phyloP scores from a whole-genome alignment of 1,140 invertebrate species.

The Drosophila watanabei region DNA sequence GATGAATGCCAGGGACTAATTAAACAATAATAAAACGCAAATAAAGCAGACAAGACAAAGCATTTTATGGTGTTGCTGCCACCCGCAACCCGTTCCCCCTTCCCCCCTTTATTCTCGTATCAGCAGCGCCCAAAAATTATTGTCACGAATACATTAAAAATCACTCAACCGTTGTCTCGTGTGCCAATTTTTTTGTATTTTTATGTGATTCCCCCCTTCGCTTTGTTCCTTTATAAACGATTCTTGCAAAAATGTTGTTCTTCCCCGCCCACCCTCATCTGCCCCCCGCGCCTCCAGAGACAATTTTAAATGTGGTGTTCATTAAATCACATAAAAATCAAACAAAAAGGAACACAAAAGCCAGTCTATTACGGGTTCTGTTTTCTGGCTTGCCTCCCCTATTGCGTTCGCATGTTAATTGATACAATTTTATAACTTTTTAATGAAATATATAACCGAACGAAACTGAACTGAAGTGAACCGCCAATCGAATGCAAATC shows the following conservation, averaged over 20 bases:
- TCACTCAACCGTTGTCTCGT: slow-evolving; percentile 79
- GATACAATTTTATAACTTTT: slow-evolving; percentile 56
- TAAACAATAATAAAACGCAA: slow-evolving; percentile 82
- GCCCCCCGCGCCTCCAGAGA: neutral
- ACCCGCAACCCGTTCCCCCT: neutral
- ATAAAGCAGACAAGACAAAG: slow-evolving; percentile 68
- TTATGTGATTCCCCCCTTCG: neutral
- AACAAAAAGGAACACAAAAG: slow-evolving; percentile 45
- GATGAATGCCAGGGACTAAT: slow-evolving; percentile 60
- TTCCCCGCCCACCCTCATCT: neutral
- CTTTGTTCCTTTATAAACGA: neutral
- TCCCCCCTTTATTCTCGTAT: slow-evolving; percentile 23
- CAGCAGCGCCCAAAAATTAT: slow-evolving; percentile 66
- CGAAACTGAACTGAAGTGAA: slow-evolving; percentile 12
- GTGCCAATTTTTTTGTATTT: slow-evolving; percentile 60
- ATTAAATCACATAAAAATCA: slow-evolving; percentile 76
- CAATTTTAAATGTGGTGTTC: slow-evolving; percentile 54
- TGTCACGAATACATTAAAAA: slow-evolving; percentile 82
- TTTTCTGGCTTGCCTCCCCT: slow-evolving; percentile 21
- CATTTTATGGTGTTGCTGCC: slow-evolving; percentile 63
- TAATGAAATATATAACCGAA: slow-evolving; percentile 48
- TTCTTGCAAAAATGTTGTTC: slow-evolving; percentile 41
- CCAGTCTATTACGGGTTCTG: slow-evolving; percentile 36
- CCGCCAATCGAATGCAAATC: slow-evolving; percentile 33
- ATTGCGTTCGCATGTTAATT: slow-evolving; percentile 54